Percentiles rank a stretch among this genome's conserved stretches.
Conservation (phyloP, 2,113 vertebrate species). For the Lynx canadensis region DNA sequence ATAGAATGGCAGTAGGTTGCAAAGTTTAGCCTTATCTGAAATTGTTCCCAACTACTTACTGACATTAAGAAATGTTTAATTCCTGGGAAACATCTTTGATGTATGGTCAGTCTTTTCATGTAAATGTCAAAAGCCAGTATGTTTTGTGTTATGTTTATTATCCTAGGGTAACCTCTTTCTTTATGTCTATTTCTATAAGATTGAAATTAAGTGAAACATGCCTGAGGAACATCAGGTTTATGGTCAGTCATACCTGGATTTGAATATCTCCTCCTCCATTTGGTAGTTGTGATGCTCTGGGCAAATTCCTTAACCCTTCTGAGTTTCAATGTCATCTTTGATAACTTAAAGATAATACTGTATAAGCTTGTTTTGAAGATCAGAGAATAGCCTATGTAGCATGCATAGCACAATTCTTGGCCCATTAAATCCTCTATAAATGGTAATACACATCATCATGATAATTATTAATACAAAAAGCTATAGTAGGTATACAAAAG, state of each 20-base stretch:
- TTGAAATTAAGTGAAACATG: constrained; percentile 27
- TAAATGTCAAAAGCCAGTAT: background rate
- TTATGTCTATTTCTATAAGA: background rate
- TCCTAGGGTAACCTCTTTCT: background rate
- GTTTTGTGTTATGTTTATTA: constrained; percentile 20
- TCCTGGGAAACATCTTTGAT: background rate
- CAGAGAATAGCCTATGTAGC: background rate
- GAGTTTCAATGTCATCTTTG: background rate
- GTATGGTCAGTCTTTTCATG: background rate
- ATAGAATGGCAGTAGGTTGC: background rate
- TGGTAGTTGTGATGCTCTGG: background rate
- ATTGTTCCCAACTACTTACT: background rate
- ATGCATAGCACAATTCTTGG: background rate
- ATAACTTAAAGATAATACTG: background rate
- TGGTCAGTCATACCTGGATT: background rate
- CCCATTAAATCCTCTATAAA: background rate
- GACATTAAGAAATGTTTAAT: background rate
- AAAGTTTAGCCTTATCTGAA: constrained; percentile 5
- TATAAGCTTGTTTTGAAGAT: background rate
- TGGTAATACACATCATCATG: background rate
- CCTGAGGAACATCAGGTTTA: background rate
- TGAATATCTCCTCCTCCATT: background rate
- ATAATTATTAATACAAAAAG: background rate
- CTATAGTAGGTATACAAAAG: background rate
- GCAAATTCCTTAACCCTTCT: background rate